Percentiles rank a stretch among this genome's conserved stretches.
Evolutionary conservation across 2,113 vertebrate species (phyloP).

Genomic region (Arenaria interpres): DNA sequence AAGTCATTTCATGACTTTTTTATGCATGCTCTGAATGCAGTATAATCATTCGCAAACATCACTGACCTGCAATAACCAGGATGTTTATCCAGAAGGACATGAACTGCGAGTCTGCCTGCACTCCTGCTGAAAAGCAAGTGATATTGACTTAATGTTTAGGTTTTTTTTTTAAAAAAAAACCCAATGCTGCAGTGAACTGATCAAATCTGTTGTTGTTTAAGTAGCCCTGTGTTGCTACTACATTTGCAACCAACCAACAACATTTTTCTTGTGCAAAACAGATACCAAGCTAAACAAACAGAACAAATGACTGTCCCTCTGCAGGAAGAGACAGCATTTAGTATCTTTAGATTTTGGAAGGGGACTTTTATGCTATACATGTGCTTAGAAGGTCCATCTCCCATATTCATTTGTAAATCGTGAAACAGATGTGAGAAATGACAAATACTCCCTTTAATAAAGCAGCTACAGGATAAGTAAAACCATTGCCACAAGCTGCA

Average conservation of each 20-base stretch:
- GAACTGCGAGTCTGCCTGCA: background rate
- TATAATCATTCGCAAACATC: background rate
- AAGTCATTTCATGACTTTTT: background rate
- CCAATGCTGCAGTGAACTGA: background rate
- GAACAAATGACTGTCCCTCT: background rate
- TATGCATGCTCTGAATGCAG: background rate
- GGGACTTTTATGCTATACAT: fast-evolving
- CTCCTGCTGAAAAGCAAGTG: background rate
- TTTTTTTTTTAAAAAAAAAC: background rate
- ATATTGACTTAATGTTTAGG: background rate
- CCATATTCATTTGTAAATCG: background rate
- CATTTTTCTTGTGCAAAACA: background rate
- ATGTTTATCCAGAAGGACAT: slow-evolving; percentile 38
- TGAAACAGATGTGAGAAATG: background rate
- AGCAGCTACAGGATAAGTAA: background rate
- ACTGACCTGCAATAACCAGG: slow-evolving; percentile 11
- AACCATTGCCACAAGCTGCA: background rate
- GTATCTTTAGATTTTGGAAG: background rate
- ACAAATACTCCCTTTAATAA: background rate
- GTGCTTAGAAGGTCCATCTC: background rate
- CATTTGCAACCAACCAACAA: background rate
- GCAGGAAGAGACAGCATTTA: background rate
- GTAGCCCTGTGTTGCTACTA: background rate
- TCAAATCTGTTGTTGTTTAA: background rate
- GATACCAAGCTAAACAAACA: background rate